Base-by-base conservation (phyloP, 2,888 invertebrate species). In the Kuschelorhynchus macadamiae region DNA sequence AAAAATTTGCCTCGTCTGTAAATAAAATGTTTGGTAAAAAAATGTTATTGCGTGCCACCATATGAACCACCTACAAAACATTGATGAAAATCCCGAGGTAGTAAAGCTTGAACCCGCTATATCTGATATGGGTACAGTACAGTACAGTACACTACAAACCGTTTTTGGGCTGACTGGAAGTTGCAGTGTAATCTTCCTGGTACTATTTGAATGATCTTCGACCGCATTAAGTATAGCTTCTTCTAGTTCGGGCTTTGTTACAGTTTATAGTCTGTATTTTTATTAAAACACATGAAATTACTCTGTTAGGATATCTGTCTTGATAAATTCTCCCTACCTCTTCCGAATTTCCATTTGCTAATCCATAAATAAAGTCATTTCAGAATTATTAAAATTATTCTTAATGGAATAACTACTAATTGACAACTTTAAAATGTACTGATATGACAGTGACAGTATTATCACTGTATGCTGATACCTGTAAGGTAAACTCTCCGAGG, bases 71-170 rank as follows among this genome's bases (percentile, higher is more conserved):
- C 44, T 50, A 41, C 50, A 50, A 61, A 61, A 61, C 49, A 50
- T 36, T 61, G 50, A 17, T 49, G 50, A 61, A 52, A 33, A 33
- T 32, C 33, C 36, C 63, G 46, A 46, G 55, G 55, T 21, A 62
- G 62, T 42, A 55, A 47, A 56, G 63, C 46, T 63, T 63, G 63
- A 11, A 63, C 61, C 50, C 50, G 41, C 25, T 50, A 8, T 41
- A 62, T 53, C 17, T 63, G 56, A 20, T 46, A 63, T 46, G 63
- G 55, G 17, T 56, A 20, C 18, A 55, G 56, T 14, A 42, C 56
- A 46, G 55, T 44, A 12, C 47, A 55, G 41, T 32, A 32, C 33
- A 18, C 32, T 55, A 11, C 33, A 55, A 33, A 20, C 21, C 14
- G 20, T 42, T 46, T 46, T 63, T 46, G 56, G 49, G 16, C 18